Evolutionary conservation across 2,797 vertebrate species (phyloP).

Genomic region (Meda fulgida): DNA sequence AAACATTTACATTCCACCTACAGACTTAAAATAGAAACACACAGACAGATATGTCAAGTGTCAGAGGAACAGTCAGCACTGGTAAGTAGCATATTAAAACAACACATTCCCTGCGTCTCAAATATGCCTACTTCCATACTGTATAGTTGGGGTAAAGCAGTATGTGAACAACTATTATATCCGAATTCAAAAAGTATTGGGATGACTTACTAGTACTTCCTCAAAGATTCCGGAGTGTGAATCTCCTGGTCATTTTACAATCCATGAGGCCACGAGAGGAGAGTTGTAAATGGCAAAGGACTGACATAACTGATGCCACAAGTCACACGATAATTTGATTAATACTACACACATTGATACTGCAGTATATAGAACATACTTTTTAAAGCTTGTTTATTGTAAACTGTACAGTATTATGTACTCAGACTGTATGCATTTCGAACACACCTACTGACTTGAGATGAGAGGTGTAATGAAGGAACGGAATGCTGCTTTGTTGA

Average conservation of each 20-base stretch:
- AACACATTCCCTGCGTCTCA: neutral
- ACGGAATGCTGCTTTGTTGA: slow-evolving; percentile 23
- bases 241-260: neutral
- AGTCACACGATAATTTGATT: neutral
- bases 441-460: neutral
- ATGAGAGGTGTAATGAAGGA: neutral
- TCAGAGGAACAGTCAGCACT: neutral
- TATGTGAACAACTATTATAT: neutral
- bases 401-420: neutral
- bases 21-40: neutral
- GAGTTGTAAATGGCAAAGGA: neutral
- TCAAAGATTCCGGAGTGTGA: neutral
- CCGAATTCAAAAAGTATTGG: neutral
- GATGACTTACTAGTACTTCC: neutral
- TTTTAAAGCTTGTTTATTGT: neutral
- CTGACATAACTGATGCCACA: neutral
- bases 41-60: slow-evolving; percentile 5
- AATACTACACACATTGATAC: neutral
- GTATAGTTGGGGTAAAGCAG: neutral
- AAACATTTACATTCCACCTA: neutral
- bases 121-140: neutral
- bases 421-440: neutral
- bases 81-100: slow-evolving; percentile 1
- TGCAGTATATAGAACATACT: neutral
- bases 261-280: neutral